A percentile compares a stretch with the other conserved stretches of the same genome.
phyloP scores from a whole-genome alignment of 1,140 invertebrate genomes.

The Anagrus nilaparvatae region DNA sequence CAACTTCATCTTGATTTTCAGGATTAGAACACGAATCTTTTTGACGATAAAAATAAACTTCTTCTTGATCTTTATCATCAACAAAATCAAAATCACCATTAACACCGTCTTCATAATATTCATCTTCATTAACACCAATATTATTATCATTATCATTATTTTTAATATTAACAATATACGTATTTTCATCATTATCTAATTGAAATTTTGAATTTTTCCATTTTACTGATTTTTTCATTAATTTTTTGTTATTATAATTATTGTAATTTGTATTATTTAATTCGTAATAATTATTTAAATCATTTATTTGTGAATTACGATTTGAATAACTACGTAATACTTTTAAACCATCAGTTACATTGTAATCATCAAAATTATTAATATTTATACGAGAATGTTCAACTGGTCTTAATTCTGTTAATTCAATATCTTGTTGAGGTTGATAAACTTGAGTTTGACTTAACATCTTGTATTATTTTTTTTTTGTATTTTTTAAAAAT shows the following conservation, averaged over 20 bases:
- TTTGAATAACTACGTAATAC: slow-evolving; percentile 30
- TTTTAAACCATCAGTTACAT: slow-evolving; percentile 30
- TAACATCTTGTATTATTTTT: too few relatives aligned
- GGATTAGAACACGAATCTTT: slow-evolving; percentile 7
- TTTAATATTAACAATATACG: too few relatives aligned
- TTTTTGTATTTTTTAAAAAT: too few relatives aligned
- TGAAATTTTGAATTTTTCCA: slow-evolving; percentile 14
- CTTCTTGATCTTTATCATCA: slow-evolving; percentile 14
- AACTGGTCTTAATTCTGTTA: slow-evolving; percentile 37
- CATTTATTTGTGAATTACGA: slow-evolving; percentile 10
- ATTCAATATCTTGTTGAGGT: slow-evolving; percentile 26
- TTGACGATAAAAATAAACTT: slow-evolving; percentile 21
- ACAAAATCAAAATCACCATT: slow-evolving; percentile 8
- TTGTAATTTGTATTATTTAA: too few relatives aligned
- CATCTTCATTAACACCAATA: background rate
- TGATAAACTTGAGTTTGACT: slow-evolving; percentile 18
- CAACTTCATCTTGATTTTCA: background rate
- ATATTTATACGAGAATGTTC: slow-evolving; percentile 30
- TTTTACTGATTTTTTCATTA: slow-evolving; percentile 6
- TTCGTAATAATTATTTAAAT: too few relatives aligned
- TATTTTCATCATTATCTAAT: too few relatives aligned
- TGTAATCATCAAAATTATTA: slow-evolving; percentile 14
- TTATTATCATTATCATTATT: background rate
- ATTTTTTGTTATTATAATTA: too few relatives aligned
- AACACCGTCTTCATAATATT: background rate